These are phyloP conservation scores for Rhamnusium bicolor DNA, from an alignment of 2,888 invertebrate species.

Conservation along the genomic window DNA sequence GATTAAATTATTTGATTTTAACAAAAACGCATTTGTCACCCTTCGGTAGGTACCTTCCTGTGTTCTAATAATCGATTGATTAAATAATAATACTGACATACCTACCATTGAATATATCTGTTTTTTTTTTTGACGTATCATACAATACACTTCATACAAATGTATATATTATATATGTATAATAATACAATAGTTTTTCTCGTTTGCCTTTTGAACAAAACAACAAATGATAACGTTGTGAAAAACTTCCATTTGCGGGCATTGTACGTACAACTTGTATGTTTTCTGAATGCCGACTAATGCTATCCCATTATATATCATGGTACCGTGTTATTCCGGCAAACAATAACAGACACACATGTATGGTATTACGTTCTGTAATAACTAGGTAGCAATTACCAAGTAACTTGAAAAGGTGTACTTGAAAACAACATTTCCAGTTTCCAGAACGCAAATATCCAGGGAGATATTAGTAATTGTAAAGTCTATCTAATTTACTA, in stretches of 20 bases:
- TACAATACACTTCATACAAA: neutral
- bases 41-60: too few relatives aligned
- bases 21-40: too few relatives aligned
- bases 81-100: neutral
- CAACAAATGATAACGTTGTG: neutral
- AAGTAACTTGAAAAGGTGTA: constrained; percentile 7
- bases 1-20: too few relatives aligned
- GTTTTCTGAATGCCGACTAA: constrained; percentile 24
- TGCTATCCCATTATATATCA: constrained; percentile 14
- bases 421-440: constrained; percentile 10
- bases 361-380: constrained; percentile 11
- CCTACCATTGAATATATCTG: neutral
- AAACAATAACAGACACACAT: constrained; percentile 25
- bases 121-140: too few relatives aligned
- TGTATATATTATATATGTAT: too few relatives aligned
- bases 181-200: too few relatives aligned
- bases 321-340: constrained; percentile 3
- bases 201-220: neutral
- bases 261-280: neutral
- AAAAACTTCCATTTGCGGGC: neutral
- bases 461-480: neutral
- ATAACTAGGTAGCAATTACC: constrained; percentile 12
- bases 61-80: too few relatives aligned
- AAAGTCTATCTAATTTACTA: neutral
- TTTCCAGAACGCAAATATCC: constrained; percentile 9